Percentiles rank a stretch among this genome's conserved stretches.
Evolutionary conservation across 2,797 vertebrate species (phyloP).

Genomic region (Melanotaenia nigrans): DNA sequence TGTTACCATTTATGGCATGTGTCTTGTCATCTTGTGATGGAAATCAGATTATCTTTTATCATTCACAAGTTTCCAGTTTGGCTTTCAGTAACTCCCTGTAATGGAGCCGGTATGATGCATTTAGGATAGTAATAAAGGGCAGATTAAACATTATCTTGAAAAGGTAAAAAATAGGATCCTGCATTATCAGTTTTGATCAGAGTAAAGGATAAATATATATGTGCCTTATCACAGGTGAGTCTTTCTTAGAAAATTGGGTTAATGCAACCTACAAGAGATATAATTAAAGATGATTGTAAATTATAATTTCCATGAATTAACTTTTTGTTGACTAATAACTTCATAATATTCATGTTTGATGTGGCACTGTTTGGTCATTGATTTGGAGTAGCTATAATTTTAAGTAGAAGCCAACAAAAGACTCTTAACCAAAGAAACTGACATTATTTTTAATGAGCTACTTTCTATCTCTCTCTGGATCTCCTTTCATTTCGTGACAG

Average conservation of each 20-base stretch:
- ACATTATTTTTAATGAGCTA: constrained; percentile 33
- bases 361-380: neutral
- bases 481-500: constrained; percentile 22
- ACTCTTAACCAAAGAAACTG: constrained; percentile 34
- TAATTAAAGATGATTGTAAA: neutral
- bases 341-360: constrained; percentile 1
- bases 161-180: neutral
- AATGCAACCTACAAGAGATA: neutral
- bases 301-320: neutral
- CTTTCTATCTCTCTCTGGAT: constrained; percentile 38
- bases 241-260: neutral
- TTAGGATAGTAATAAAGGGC: neutral
- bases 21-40: constrained; percentile 7
- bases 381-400: neutral
- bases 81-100: neutral
- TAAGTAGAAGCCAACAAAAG: constrained; percentile 21
- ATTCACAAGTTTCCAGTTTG: constrained; percentile 1
- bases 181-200: neutral
- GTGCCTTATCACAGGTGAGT: neutral
- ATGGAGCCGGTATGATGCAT: neutral
- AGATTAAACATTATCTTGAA: neutral
- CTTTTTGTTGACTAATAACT: neutral
- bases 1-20: constrained; percentile 9
- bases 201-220: neutral
- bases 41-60: constrained; percentile 12